These are phyloP conservation scores for Pholis gunnellus DNA, from an alignment of 2,113 vertebrate genomes.

Conservation along the genomic window DNA sequence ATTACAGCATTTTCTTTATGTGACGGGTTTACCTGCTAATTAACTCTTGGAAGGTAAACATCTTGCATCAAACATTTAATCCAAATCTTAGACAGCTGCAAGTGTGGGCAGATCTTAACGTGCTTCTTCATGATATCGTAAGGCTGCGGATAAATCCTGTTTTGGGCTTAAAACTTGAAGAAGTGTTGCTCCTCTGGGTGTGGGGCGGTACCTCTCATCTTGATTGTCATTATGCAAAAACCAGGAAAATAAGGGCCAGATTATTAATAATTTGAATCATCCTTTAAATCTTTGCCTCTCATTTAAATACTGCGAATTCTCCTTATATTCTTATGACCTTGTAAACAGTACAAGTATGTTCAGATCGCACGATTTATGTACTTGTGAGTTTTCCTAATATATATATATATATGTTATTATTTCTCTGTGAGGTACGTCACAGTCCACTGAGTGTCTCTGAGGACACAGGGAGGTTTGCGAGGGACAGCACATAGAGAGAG, in stretches of 20 bases:
- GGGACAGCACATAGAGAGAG: conserved; percentile 18
- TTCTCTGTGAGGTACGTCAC: neutral
- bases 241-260: neutral
- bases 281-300: neutral
- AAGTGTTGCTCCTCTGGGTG: neutral
- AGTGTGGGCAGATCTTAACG: neutral
- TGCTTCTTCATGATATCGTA: neutral
- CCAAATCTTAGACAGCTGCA: neutral
- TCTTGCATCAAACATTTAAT: neutral
- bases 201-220: neutral
- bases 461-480: conserved; percentile 28
- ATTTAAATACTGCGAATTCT: neutral
- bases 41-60: neutral
- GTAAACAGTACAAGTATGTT: neutral
- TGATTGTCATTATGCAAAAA: neutral
- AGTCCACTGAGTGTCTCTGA: neutral
- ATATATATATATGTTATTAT: neutral
- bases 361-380: neutral
- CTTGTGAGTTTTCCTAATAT: neutral
- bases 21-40: neutral
- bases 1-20: neutral
- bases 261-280: neutral
- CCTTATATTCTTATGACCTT: neutral
- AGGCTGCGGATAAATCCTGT: neutral
- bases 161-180: neutral